phyloP scores from a whole-genome alignment of 30 jellyfish, hydroid and myxozoan species.

The Aurelia sp. region DNA sequence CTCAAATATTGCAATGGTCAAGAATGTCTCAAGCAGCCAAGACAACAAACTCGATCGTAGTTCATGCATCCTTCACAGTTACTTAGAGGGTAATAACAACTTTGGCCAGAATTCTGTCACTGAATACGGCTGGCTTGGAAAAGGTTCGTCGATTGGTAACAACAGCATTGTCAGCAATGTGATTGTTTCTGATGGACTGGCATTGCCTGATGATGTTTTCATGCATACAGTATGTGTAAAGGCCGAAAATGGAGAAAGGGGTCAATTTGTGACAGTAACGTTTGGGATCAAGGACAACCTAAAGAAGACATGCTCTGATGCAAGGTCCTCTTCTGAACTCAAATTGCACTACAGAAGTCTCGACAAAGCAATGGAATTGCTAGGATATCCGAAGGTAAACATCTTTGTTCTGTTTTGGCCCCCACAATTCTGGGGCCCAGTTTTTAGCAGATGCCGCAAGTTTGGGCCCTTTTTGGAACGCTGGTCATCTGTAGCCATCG shows the following conservation, averaged over 20 bases:
- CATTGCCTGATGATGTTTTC: slow-evolving; percentile 74
- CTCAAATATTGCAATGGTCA: slow-evolving; percentile 68
- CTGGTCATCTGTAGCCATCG: no score
- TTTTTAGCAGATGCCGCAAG: no score
- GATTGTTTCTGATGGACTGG: slow-evolving; percentile 54
- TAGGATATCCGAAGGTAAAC: slow-evolving; percentile 64
- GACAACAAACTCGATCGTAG: slow-evolving; percentile 17
- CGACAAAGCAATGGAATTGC: slow-evolving; percentile 53
- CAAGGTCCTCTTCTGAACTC: slow-evolving; percentile 37
- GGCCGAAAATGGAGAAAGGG: slow-evolving; percentile 29
- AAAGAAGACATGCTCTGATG: slow-evolving; percentile 59
- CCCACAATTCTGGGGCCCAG: no score
- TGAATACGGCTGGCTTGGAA: slow-evolving; percentile 81
- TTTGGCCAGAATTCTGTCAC: slow-evolving; percentile 73
- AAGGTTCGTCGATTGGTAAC: slow-evolving; percentile 63
- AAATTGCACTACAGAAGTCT: slow-evolving; percentile 46
- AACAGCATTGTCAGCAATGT: slow-evolving; percentile 86
- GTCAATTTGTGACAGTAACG: slow-evolving; percentile 75
- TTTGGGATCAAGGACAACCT: slow-evolving; percentile 84
- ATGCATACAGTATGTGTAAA: slow-evolving; percentile 81
- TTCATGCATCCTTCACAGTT: slow-evolving; percentile 61
- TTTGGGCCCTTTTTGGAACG: no score
- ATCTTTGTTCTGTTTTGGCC: neutral
- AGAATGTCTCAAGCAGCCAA: slow-evolving; percentile 12
- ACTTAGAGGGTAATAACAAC: slow-evolving; percentile 44